Conservation (phyloP, 1,140 invertebrate species). For the Aplysia californica region DNA sequence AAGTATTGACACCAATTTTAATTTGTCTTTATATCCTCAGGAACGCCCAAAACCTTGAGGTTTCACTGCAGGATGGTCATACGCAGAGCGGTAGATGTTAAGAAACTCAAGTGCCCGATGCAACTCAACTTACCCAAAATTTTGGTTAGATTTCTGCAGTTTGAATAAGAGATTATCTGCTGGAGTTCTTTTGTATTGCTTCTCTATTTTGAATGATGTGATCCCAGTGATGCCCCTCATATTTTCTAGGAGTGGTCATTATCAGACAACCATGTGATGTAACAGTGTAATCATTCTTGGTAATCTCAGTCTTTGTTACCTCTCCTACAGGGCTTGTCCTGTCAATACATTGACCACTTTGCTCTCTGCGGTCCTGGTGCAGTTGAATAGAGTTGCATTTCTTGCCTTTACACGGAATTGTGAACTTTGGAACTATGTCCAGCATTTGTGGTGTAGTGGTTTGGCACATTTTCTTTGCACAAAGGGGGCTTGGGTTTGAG, state of each 20-base stretch:
- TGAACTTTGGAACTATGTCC: no score
- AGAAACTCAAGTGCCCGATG: neutral
- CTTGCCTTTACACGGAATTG: no score
- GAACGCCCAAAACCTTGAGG: neutral
- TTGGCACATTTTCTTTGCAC: no score
- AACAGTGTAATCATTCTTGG: neutral
- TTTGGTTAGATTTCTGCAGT: slow-evolving; percentile 4
- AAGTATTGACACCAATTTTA: neutral
- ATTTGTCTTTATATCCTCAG: neutral
- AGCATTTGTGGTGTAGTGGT: no score
- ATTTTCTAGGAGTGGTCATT: neutral
- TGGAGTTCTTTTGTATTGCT: neutral
- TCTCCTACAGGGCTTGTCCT: no score
- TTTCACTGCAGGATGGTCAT: slow-evolving; percentile 5
- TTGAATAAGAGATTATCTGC: neutral
- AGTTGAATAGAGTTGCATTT: no score
- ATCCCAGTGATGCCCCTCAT: neutral
- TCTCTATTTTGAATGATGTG: neutral
- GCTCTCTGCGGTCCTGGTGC: no score
- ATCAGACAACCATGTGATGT: neutral
- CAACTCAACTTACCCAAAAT: neutral
- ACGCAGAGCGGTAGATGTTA: neutral
- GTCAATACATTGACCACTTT: no score
- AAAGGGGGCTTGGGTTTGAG: no score
- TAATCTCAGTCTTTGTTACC: neutral